phyloP scores from a whole-genome alignment of 1,140 invertebrate genomes.

The Temnothorax longispinosus region DNA sequence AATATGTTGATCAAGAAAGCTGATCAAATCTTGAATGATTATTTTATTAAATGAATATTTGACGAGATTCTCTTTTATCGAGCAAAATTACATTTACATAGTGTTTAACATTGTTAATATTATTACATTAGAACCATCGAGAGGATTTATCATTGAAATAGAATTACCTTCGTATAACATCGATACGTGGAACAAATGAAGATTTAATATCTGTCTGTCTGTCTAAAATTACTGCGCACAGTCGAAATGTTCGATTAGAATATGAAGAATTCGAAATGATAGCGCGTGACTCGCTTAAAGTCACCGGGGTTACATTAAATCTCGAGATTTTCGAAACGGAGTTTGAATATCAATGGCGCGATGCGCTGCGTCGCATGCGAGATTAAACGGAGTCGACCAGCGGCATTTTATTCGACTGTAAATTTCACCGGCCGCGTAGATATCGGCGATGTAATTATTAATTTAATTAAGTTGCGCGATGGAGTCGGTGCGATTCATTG shows the following conservation, averaged over 20 bases:
- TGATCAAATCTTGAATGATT: not conserved
- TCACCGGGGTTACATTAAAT: constrained; percentile 28
- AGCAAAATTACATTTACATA: not conserved
- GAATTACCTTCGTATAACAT: not conserved
- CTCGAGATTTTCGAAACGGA: constrained; percentile 43
- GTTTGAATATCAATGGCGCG: constrained; percentile 44
- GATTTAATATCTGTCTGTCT: constrained; percentile 1
- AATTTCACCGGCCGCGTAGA: constrained; percentile 21
- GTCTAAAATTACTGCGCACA: constrained; percentile 16
- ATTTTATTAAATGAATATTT: not conserved
- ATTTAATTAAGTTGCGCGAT: constrained; percentile 35
- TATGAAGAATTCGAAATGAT: constrained; percentile 10
- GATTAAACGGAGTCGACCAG: constrained; percentile 38
- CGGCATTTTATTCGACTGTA: constrained; percentile 51
- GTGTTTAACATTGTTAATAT: not conserved
- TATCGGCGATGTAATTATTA: constrained; percentile 50
- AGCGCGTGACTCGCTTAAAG: constrained; percentile 29
- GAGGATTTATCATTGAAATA: not conserved
- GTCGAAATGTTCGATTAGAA: constrained; percentile 26
- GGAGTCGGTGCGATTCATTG: constrained; percentile 13
- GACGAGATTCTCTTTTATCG: not conserved
- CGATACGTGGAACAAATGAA: not conserved
- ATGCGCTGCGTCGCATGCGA: not conserved
- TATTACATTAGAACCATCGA: not conserved
- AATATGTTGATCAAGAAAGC: not conserved